Conservation (phyloP, 2,888 invertebrate genomes). For the Criorhina ranunculi region DNA sequence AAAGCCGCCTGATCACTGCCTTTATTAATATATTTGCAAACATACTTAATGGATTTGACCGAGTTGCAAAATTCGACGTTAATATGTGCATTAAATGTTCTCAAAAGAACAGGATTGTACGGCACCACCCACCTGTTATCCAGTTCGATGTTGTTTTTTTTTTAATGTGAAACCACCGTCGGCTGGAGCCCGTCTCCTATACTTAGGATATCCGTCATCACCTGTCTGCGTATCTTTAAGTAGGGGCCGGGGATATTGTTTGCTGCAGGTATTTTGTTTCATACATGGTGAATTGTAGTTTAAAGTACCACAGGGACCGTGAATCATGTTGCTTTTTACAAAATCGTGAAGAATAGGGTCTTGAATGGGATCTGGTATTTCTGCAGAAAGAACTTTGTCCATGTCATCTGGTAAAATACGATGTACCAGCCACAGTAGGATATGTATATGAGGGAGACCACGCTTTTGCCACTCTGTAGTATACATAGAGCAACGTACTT, state of each 20-base stretch:
- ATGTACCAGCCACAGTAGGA: conserved; percentile 70
- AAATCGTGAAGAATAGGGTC: conserved; percentile 79
- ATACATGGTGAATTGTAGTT: no score
- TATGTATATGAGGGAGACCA: conserved; percentile 77
- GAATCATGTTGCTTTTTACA: conserved; percentile 79
- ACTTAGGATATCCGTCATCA: conserved; percentile 49
- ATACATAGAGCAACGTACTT: background rate
- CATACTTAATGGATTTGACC: conserved; percentile 82
- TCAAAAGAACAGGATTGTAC: conserved; percentile 18
- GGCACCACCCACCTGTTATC: conserved; percentile 40
- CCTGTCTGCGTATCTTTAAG: background rate
- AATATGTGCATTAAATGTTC: conserved; percentile 79
- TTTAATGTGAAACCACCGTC: conserved; percentile 36
- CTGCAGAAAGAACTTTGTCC: background rate
- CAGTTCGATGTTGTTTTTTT: no score
- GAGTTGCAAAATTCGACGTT: conserved; percentile 83
- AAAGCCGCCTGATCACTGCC: no score
- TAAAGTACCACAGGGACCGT: conserved; percentile 75
- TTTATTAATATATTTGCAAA: conserved; percentile 81
- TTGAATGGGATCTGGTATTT: conserved; percentile 77
- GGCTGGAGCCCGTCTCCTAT: conserved; percentile 46
- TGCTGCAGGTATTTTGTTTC: no score
- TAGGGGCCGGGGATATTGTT: conserved; percentile 59
- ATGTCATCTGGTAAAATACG: conserved; percentile 77
- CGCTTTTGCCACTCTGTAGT: conserved; percentile 71